Base-by-base conservation (phyloP, 2,888 invertebrate species). In the Gibbula magus region DNA sequence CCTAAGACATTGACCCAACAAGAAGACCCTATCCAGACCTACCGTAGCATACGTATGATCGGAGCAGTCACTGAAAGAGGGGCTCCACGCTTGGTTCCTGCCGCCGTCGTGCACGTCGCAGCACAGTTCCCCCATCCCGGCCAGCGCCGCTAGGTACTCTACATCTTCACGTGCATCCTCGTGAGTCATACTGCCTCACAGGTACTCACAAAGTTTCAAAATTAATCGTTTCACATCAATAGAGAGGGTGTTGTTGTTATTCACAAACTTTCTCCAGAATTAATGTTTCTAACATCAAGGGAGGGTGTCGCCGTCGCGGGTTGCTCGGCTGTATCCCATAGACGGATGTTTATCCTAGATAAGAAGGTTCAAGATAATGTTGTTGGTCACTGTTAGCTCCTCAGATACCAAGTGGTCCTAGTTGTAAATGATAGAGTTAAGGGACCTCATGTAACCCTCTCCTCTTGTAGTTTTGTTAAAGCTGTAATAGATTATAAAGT, bases 31-130 rank as follows among this genome's bases (percentile, higher is more conserved):
- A 18, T 4, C 8, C 3, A 70, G n/a, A 32, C 39, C 70, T 70
- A 70, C 70, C 32, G 70, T 70, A 20, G 70, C 70, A 20, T 70
- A 70, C 29, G 70, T 70, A 7, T 70, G 70, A n/a, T 70, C 70
- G 10, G 70, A 70, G 35, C 39, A 70, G 29, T 70, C 70, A 10
- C 70, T 70, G 20, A 70, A 70, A 1, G 70, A 70, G 8, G 70
- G 70, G n/a, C 70, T 70, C 70, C 70, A 70, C n/a, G n/a, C n/a
- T 5, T 10, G 35, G 4, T 29, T 16, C 3, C 22, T 10, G 7
- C 10, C 35, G 16, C 20, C 35, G 39, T 70, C 70, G 70, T 39
- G 35, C 4, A 35, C 35, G 39, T 70, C 18, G 32, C 22, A 20
- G 66, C 39, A 35, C 22, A 70, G 18, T 2, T 70, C 70, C n/a